Percentiles rank a stretch among this genome's conserved stretches.
Conservation (phyloP, 2,113 vertebrate species). For the Smithornis capensis region DNA sequence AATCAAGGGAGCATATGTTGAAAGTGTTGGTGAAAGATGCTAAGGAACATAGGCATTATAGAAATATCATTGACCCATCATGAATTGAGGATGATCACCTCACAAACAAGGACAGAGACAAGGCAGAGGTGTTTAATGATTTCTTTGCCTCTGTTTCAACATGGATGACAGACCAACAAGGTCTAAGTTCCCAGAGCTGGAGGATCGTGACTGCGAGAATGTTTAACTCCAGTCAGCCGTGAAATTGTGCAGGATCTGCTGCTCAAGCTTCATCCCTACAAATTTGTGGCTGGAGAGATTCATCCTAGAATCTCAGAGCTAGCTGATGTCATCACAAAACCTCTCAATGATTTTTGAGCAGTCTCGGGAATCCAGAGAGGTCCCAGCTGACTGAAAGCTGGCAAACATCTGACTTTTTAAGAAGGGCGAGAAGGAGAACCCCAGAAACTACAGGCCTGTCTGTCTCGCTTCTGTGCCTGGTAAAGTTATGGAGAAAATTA, state of each 20-base stretch:
- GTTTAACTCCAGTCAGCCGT: background rate
- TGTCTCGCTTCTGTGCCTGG: background rate
- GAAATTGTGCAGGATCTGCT: background rate
- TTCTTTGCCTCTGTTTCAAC: background rate
- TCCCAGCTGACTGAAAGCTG: background rate
- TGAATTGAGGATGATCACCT: background rate
- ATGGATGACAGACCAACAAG: background rate
- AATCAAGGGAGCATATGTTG: background rate
- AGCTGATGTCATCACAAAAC: background rate
- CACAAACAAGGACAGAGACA: background rate
- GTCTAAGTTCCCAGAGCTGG: background rate
- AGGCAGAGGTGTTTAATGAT: background rate
- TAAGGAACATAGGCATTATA: background rate
- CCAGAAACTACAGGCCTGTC: background rate
- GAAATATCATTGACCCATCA: background rate
- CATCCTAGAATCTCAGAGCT: background rate
- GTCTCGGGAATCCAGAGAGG: background rate
- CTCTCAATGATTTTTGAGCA: background rate
- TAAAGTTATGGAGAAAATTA: background rate
- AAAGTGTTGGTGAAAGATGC: background rate
- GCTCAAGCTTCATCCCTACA: background rate
- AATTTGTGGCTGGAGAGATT: background rate
- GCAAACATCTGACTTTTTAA: background rate
- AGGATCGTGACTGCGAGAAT: background rate
- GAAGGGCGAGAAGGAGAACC: background rate